Conservation (phyloP, 2,888 invertebrate species). For the Deladenus siricidicola region DNA sequence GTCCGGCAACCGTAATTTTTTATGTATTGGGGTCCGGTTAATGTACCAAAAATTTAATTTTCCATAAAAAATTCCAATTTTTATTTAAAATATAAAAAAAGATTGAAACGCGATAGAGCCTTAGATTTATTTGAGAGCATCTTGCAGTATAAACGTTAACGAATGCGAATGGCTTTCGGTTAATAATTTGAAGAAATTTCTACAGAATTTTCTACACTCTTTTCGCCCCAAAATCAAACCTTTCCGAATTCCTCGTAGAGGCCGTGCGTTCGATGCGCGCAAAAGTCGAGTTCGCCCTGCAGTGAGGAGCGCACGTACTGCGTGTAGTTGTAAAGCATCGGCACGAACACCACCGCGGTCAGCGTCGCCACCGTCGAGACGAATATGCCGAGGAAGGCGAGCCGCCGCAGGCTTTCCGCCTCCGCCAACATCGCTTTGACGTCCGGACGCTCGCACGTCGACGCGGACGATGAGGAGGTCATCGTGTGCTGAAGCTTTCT, state of each 20-base stretch:
- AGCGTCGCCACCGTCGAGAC: slow-evolving; percentile 45
- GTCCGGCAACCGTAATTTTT: no score
- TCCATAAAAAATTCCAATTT: no score
- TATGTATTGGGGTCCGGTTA: no score
- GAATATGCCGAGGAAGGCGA: slow-evolving; percentile 37
- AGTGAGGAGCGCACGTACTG: slow-evolving; percentile 49
- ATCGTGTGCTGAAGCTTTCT: not conserved
- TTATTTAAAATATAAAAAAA: no score
- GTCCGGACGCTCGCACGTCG: not conserved
- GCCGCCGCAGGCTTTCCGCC: not conserved
- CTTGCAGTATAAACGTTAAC: no score
- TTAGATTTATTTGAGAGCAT: no score
- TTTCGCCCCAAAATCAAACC: slow-evolving; percentile 10
- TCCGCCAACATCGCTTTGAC: not conserved
- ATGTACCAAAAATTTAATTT: no score
- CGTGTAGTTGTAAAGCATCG: slow-evolving; percentile 52
- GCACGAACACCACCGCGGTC: slow-evolving; percentile 48
- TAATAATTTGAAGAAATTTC: no score
- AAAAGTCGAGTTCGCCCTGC: slow-evolving; percentile 28
- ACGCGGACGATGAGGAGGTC: not conserved
- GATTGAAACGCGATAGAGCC: no score
- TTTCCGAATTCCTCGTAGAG: slow-evolving; percentile 18
- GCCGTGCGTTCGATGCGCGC: slow-evolving; percentile 14
- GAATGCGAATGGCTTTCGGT: no score
- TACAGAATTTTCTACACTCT: no score